Conservation (phyloP, 2,888 invertebrate species). For the Axea sp. region DNA sequence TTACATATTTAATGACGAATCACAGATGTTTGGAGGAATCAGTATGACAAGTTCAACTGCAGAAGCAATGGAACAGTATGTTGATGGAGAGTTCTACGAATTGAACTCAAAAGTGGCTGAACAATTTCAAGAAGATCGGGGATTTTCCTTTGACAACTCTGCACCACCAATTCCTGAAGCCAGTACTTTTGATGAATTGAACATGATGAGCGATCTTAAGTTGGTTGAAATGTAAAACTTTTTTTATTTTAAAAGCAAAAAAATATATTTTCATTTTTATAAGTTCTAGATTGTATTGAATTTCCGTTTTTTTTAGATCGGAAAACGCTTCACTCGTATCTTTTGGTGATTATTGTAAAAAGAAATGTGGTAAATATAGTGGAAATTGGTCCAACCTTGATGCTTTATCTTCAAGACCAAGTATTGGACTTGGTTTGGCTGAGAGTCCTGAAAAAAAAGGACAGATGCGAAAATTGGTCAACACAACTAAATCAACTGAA, state of each 20-base stretch:
- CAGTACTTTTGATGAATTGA: conserved; percentile 74
- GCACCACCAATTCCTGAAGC: conserved; percentile 68
- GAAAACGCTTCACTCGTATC: conserved; percentile 74
- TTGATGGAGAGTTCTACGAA: conserved; percentile 72
- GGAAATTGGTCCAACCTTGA: conserved; percentile 65
- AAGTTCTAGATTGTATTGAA: neutral
- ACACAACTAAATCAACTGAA: conserved; percentile 69
- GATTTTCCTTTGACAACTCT: conserved; percentile 76
- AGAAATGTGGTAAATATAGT: conserved; percentile 78
- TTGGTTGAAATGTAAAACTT: conserved; percentile 70
- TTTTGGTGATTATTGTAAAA: conserved; percentile 79
- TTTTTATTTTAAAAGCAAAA: neutral
- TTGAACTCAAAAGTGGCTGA: conserved; percentile 76
- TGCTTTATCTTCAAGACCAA: conserved; percentile 65
- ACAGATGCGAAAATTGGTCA: conserved; percentile 67
- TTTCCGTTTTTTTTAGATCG: conserved; percentile 64
- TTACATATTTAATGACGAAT: conserved; percentile 22
- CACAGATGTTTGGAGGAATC: conserved; percentile 64
- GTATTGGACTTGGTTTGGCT: conserved; percentile 67
- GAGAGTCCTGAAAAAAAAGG: conserved; percentile 69
- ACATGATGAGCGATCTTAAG: conserved; percentile 74
- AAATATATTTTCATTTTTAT: neutral
- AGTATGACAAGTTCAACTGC: conserved; percentile 71
- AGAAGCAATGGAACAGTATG: conserved; percentile 72
- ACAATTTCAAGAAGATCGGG: conserved; percentile 78